Base-by-base conservation (phyloP, 2,797 vertebrate genomes). In the Bradypus variegatus region DNA sequence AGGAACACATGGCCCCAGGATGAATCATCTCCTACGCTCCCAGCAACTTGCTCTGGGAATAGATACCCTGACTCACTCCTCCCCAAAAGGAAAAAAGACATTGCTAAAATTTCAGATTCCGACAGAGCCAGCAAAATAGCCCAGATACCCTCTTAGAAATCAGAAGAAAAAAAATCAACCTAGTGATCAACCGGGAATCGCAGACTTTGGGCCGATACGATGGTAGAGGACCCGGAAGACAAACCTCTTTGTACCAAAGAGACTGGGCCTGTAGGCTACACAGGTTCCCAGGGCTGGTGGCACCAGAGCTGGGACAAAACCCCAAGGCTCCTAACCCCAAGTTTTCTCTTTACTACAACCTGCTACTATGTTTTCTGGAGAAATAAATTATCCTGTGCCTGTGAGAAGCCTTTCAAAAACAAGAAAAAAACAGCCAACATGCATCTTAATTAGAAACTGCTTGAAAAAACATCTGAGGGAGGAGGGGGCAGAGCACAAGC, bases 21-120 rank as follows among this genome's bases (percentile, higher is more conserved):
- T 41, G 96, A 96, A 96, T 97, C 96, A 96, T 36, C 0, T 78
- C 33, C 78, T 67, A n/a, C 75, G 73, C 75, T 82, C 90, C 91
- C 89, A 62, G 78, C 0, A 13, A 80, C 93, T 89, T 45, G 86
- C 65, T 96, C 91, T 95, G 94, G 94, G 96, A 93, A 97, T 90
- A 96, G 93, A 96, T 60, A 96, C 92, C 96, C 97, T 96, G 97
- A 96, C 93, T 96, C 96, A 96, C 86, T 93, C 88, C 89, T 94
- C 94, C 85, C 78, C 91, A 84, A 76, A 90, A 95, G 93, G 91
- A 78, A 96, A 95, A 73, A 16, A 94, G 94, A 94, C 95, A 95
- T 88, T 95, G 95, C 96, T 96, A 93, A 92, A 91, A 96, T 94
- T 96, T 95, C 95, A 81, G 95, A 89, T 92, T 91, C 87, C 77